Conservation (phyloP, 2,888 invertebrate genomes). For the Mesopsocus fuscifrons region DNA sequence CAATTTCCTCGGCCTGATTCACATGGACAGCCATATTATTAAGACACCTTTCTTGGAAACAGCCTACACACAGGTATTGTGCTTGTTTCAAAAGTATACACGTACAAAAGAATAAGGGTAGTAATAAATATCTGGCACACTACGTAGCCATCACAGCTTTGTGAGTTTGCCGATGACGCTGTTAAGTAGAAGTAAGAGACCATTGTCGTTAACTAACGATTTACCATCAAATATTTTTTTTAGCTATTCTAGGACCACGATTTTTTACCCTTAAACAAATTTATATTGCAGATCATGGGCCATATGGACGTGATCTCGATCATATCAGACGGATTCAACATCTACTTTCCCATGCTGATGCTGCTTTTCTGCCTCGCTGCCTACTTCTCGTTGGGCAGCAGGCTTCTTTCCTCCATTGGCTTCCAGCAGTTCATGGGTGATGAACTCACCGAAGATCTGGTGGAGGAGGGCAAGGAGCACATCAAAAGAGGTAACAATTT, state of each 20-base stretch:
- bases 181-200: background rate
- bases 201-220: too few relatives aligned
- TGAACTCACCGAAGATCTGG: constrained; percentile 77
- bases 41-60: constrained; percentile 66
- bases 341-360: constrained; percentile 97
- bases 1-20: constrained; percentile 92
- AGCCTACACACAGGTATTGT: constrained; percentile 90
- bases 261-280: constrained; percentile 14
- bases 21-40: constrained; percentile 93
- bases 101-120: too few relatives aligned
- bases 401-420: constrained; percentile 74
- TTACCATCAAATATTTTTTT: constrained; percentile 5
- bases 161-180: too few relatives aligned
- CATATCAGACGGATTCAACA: constrained; percentile 94
- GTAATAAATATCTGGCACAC: background rate
- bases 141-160: constrained; percentile 4
- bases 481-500: constrained; percentile 56
- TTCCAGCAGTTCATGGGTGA: constrained; percentile 96
- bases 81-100: constrained; percentile 19
- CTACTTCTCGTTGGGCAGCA: constrained; percentile 81
- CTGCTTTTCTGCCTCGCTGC: constrained; percentile 83
- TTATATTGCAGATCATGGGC: constrained; percentile 66
- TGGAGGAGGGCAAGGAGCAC: constrained; percentile 84
- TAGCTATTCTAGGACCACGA: constrained; percentile 11
- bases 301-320: constrained; percentile 97